Conservation (phyloP, 2,113 vertebrate genomes). For the Benitochromis conjunctus region DNA sequence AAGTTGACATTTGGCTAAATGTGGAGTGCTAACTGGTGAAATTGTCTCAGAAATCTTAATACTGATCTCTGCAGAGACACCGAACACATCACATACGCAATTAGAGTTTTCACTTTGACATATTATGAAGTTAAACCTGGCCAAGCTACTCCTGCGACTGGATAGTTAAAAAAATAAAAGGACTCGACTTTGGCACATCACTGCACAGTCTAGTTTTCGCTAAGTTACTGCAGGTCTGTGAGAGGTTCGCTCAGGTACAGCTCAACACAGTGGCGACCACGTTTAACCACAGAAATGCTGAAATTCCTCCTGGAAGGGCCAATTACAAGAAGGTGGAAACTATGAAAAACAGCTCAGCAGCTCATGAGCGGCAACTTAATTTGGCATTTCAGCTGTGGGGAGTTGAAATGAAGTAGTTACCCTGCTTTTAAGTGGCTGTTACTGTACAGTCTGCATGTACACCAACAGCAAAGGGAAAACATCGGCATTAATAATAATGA, state of each 20-base stretch:
- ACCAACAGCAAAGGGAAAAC: conserved; percentile 1
- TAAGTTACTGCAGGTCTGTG: not conserved
- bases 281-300: not conserved
- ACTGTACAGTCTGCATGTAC: conserved; percentile 25
- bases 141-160: conserved; percentile 4
- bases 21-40: not conserved
- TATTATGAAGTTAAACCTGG: conserved; percentile 3
- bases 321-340: not conserved
- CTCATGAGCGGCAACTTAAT: conserved; percentile 22
- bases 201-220: conserved; percentile 10
- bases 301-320: not conserved
- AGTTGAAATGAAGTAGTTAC: conserved; percentile 13
- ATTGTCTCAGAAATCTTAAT: conserved; percentile 25
- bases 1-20: conserved; percentile 1
- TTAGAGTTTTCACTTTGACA: not conserved
- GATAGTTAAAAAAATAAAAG: not conserved
- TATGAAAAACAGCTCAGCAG: not conserved
- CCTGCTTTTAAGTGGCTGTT: conserved; percentile 34
- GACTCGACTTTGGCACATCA: conserved; percentile 63
- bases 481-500: conserved; percentile 5
- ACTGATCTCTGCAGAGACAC: conserved; percentile 39
- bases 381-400: conserved; percentile 57
- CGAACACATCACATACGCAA: not conserved
- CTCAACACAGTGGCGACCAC: not conserved
- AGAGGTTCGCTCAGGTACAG: not conserved